Conservation (phyloP, 2,888 invertebrate genomes). For the Molorchus minor region DNA sequence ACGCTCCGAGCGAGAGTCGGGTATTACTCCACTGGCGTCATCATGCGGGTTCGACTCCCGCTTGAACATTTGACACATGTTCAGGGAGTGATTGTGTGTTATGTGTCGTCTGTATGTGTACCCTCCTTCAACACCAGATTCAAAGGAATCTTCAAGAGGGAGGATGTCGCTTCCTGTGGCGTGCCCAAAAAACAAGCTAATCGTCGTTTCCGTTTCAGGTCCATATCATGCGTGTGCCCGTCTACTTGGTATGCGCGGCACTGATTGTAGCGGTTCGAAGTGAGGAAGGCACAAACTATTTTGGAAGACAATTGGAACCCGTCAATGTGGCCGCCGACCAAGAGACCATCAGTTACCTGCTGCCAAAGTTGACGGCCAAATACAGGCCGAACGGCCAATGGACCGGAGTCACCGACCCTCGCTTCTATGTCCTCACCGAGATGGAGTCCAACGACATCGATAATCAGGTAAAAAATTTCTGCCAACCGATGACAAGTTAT, state of each 20-base stretch:
- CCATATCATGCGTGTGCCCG: conserved; percentile 57
- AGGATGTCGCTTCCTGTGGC: no score
- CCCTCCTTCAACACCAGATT: no score
- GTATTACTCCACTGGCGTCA: no score
- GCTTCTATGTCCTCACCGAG: conserved; percentile 62
- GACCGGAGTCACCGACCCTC: conserved; percentile 59
- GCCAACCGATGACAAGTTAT: no score
- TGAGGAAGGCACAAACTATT: conserved; percentile 49
- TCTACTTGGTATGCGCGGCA: conserved; percentile 59
- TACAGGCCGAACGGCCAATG: conserved; percentile 60
- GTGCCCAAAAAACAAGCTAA: neutral
- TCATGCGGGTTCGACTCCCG: no score
- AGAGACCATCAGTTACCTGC: conserved; percentile 63
- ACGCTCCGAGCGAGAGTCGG: no score
- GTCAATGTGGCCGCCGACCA: conserved; percentile 57
- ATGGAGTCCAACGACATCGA: conserved; percentile 56
- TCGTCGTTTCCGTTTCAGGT: conserved; percentile 44
- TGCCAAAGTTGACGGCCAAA: conserved; percentile 67
- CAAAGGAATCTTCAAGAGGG: no score
- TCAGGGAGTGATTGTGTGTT: no score
- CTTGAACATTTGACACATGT: no score
- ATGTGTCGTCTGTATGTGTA: no score
- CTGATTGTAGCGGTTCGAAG: conserved; percentile 55
- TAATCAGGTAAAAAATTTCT: conserved; percentile 53
- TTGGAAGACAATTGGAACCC: conserved; percentile 52